Evolutionary conservation across 1,140 invertebrate genomes (phyloP).

Genomic region (Drosophila sp.): DNA sequence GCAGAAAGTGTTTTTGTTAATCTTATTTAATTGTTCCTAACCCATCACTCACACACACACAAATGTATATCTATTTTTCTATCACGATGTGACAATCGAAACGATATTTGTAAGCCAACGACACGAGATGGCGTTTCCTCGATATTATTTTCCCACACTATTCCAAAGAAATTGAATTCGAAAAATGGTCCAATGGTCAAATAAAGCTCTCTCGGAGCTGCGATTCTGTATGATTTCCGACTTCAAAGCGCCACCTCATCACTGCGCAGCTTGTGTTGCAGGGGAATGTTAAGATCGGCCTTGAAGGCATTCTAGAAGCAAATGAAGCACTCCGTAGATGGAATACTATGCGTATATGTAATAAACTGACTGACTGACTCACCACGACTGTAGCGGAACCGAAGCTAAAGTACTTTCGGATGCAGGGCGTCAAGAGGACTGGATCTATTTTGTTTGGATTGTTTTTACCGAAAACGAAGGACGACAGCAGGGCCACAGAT

Average conservation of each 20-base stretch:
- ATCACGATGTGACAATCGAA: conserved; percentile 4
- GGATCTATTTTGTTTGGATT: conserved; percentile 68
- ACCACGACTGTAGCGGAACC: conserved; percentile 36
- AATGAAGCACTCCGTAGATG: too few species aligned
- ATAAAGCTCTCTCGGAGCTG: background rate
- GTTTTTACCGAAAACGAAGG: conserved; percentile 81
- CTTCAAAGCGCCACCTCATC: conserved; percentile 71
- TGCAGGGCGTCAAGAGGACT: conserved; percentile 68
- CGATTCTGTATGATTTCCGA: background rate
- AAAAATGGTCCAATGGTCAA: background rate
- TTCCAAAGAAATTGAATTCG: background rate
- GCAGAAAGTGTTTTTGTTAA: conserved; percentile 40
- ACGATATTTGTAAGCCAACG: background rate
- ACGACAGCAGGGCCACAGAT: conserved; percentile 83
- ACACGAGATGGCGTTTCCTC: background rate
- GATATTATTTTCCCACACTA: background rate
- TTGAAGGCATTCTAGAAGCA: conserved; percentile 46
- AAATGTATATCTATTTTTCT: background rate
- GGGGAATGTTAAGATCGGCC: conserved; percentile 44
- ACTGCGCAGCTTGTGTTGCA: conserved; percentile 48
- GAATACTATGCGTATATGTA: too few species aligned
- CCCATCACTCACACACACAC: background rate
- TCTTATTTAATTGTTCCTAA: conserved; percentile 56
- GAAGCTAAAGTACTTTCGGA: conserved; percentile 67
- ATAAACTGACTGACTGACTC: background rate